Base-by-base conservation (phyloP, 2,113 vertebrate species). In the Genyomyrus donnyi region DNA sequence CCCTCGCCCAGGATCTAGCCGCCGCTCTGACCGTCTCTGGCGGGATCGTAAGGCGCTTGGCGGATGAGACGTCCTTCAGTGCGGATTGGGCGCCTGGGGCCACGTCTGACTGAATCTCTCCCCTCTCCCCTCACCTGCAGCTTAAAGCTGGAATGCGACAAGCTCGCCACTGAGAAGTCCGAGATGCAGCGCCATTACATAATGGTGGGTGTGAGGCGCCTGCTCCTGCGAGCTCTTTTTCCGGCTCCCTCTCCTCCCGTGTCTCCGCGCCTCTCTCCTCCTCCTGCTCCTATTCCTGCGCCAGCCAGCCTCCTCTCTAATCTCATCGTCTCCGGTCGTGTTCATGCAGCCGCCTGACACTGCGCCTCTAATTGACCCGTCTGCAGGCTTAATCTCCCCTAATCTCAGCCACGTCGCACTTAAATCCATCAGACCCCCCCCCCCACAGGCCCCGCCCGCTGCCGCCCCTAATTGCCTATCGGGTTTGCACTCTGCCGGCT, bases 101-200 rank as follows among this genome's bases (percentile, higher is more conserved):
- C 46, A 3, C n/a, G 7, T 87, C 10, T 87, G 46, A 52, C 85
- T 5, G 85, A 24, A 42, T 9, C 15, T 9, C 35, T 62, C 19
- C 5, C 21, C 8, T 85, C 27, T 85, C 17, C 45, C 66, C 80
- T 93, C 92, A 9, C 94, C 93, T 92, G 13, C 95, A 97, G 97
- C 94, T 94, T 97, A 90, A 97, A 97, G 94, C 93, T 97, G 92
- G 97, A 97, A 90, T 97, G 97, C 88, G 97, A 97, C 95, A 97
- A 97, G 91, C 94, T 97, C 89, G 97, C 97, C 93, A 97, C 96
- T 0, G 97, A 97, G 94, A 97, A 97, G 94, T 97, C 97, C 0
- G 97, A 97, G 94, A 97, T 97, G 97, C 97, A 97, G 91, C 96
- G 97, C 90, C 97, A 97, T 92, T 97, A 97, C 9, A 97, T 97